Conservation (phyloP, 2,797 vertebrate genomes). For the Tauraco hartlaubi region DNA sequence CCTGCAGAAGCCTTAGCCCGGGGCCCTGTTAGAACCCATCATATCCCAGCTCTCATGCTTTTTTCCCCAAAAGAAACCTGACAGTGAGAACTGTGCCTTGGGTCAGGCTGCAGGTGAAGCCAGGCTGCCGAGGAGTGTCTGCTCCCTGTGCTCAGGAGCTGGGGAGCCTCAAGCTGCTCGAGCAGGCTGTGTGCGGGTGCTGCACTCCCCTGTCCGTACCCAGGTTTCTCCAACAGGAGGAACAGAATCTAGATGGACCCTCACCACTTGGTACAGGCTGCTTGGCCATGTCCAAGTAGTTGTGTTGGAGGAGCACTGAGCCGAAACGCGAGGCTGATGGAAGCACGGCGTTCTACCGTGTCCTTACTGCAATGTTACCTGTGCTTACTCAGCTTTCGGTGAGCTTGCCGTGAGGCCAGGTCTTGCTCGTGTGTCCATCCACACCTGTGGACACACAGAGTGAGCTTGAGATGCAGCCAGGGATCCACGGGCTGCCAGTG, state of each 20-base stretch:
- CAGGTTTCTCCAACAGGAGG: not conserved
- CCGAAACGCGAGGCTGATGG: not conserved
- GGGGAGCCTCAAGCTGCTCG: rapidly evolving
- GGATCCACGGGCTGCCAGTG: not conserved
- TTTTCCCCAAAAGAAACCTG: not conserved
- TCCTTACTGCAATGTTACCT: not conserved
- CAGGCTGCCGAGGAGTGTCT: not conserved
- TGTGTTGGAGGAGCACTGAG: not conserved
- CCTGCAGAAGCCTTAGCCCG: not conserved
- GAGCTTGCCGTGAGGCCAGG: not conserved
- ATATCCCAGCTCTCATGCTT: rapidly evolving
- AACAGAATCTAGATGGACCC: not conserved
- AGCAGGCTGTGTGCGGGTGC: no score
- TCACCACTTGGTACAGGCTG: not conserved
- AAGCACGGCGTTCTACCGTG: not conserved
- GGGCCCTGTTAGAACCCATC: not conserved
- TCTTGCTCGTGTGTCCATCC: not conserved
- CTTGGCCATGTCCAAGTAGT: not conserved
- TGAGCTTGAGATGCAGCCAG: not conserved
- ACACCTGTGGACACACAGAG: not conserved
- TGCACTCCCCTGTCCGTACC: not conserved
- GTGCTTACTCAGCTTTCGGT: not conserved
- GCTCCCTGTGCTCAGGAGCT: not conserved
- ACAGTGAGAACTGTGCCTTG: not conserved
- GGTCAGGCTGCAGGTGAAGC: not conserved